Evolutionary conservation across 2,113 vertebrate genomes (phyloP).

Genomic region (Equus przewalskii): DNA sequence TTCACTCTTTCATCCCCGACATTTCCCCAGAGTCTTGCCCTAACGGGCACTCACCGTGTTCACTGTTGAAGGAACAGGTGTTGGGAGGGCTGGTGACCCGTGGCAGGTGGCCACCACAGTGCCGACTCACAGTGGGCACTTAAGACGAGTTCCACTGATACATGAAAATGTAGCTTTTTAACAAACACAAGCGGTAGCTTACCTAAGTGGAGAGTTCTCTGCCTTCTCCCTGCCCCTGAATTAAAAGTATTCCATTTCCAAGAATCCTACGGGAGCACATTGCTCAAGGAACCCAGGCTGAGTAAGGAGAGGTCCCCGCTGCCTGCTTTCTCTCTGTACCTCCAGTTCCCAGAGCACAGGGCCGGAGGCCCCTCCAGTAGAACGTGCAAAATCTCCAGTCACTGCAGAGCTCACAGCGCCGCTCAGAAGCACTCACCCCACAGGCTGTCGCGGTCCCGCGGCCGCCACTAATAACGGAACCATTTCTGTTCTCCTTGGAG

Average conservation of each 20-base stretch:
- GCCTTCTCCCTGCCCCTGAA: not conserved
- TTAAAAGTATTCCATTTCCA: conserved; percentile 4
- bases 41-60: not conserved
- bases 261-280: not conserved
- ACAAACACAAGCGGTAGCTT: not conserved
- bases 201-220: not conserved
- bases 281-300: not conserved
- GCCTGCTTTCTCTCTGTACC: not conserved
- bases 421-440: conserved; percentile 70
- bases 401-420: not conserved
- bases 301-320: not conserved
- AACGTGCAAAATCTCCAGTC: conserved; percentile 51
- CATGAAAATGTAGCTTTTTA: not conserved
- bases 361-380: not conserved
- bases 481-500: conserved; percentile 80
- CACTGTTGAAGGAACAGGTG: not conserved
- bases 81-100: not conserved
- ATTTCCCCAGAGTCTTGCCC: not conserved
- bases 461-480: conserved; percentile 79
- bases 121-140: not conserved
- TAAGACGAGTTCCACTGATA: not conserved
- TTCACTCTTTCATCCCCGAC: not conserved
- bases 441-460: conserved; percentile 38
- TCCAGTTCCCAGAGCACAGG: not conserved
- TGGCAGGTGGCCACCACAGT: not conserved